Evolutionary conservation across 1,140 invertebrate genomes (phyloP).

Genomic region (Hermetia illucens): DNA sequence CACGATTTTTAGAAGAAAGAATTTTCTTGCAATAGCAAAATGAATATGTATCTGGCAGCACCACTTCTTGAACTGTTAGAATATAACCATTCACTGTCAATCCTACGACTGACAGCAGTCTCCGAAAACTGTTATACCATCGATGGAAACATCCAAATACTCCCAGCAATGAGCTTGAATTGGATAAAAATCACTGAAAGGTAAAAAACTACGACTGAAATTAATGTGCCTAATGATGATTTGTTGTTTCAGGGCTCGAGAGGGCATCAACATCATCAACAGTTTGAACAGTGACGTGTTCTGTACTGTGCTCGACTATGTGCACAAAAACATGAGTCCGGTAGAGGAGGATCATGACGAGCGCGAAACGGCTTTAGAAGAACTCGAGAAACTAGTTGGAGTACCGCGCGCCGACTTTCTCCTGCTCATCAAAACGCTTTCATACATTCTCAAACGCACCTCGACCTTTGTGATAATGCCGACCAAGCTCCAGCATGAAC

Average conservation of each 20-base stretch:
- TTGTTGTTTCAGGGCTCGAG: slow-evolving; percentile 16
- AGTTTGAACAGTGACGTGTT: slow-evolving; percentile 25
- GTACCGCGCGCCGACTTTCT: slow-evolving; percentile 23
- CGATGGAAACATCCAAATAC: not conserved
- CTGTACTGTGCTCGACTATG: slow-evolving; percentile 25
- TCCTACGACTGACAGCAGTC: too few species aligned
- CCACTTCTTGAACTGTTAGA: too few species aligned
- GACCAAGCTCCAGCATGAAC: slow-evolving; percentile 20
- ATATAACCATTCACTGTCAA: too few species aligned
- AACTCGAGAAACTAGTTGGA: slow-evolving; percentile 24
- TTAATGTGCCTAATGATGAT: slow-evolving; percentile 2
- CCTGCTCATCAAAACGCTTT: slow-evolving; percentile 27
- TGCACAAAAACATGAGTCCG: slow-evolving; percentile 27
- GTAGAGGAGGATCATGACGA: slow-evolving; percentile 11
- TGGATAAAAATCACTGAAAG: slow-evolving; percentile 30
- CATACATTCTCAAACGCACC: slow-evolving; percentile 26
- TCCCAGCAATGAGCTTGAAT: slow-evolving; percentile 20
- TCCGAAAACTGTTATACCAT: too few species aligned
- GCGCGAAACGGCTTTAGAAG: slow-evolving; percentile 21
- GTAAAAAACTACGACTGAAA: slow-evolving; percentile 7
- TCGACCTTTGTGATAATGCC: slow-evolving; percentile 29
- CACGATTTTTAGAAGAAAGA: too few species aligned
- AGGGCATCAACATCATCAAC: slow-evolving; percentile 31
- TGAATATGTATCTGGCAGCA: too few species aligned
- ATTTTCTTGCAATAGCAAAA: too few species aligned